Evolutionary conservation across 2,797 vertebrate species (phyloP).

Genomic region (Erpetoichthys calabaricus): DNA sequence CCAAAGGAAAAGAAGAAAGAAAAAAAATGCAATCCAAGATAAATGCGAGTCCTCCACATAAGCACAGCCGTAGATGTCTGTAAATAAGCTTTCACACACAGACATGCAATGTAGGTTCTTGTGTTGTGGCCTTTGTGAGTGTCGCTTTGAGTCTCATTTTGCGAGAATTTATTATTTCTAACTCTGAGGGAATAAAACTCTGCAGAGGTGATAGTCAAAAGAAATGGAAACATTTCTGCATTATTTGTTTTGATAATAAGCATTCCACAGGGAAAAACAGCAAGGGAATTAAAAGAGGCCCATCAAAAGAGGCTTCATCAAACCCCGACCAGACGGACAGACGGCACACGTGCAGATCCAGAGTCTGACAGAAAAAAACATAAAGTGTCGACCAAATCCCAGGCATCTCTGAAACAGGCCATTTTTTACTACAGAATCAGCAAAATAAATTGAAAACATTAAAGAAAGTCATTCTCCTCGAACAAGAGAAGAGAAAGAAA

Average conservation of each 20-base stretch:
- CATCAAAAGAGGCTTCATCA: too few relatives aligned
- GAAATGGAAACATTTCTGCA: too few relatives aligned
- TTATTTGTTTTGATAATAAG: too few relatives aligned
- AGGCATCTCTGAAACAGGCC: constrained; percentile 78
- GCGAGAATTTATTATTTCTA: too few relatives aligned
- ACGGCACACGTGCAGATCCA: constrained; percentile 14
- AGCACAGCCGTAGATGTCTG: constrained; percentile 15
- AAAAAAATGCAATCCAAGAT: constrained; percentile 74
- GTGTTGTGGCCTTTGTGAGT: too few relatives aligned
- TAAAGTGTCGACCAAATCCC: constrained; percentile 78
- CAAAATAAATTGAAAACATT: constrained; percentile 90
- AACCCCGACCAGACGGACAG: not conserved
- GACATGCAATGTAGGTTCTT: not conserved
- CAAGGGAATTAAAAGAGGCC: too few relatives aligned
- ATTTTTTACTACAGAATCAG: constrained; percentile 60
- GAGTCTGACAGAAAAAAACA: constrained; percentile 52
- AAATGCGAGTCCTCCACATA: constrained; percentile 29
- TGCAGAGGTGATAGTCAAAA: too few relatives aligned
- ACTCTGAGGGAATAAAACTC: too few relatives aligned
- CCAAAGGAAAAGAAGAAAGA: constrained; percentile 79
- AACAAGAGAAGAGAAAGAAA: constrained; percentile 37
- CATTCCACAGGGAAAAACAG: too few relatives aligned
- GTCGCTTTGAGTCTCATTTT: too few relatives aligned
- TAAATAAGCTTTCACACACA: constrained; percentile 2
- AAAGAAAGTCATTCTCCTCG: constrained; percentile 75